Evolutionary conservation across 2,113 vertebrate genomes (phyloP), one percentile per base, ranked within the genome.

Genomic region (Chaetodon auriga): DNA sequence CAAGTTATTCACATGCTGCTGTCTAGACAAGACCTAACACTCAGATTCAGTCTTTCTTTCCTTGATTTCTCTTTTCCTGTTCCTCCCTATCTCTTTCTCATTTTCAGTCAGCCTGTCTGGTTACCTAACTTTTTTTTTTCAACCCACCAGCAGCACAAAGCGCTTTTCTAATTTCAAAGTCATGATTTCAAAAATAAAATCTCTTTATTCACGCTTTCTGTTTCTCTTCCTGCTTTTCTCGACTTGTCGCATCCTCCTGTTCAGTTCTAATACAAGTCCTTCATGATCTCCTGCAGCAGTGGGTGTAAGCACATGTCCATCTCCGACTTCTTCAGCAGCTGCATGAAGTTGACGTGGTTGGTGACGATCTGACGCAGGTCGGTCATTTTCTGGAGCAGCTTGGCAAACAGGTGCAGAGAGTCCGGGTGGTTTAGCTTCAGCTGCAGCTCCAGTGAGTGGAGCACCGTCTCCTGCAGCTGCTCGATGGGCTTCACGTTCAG

Each of bases 371-470:
- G 98, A 87, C 98, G 95, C 91, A 99, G 96, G 95, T 99, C 98
- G 7, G 98, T 99, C 98, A 99, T 99, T 95, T 99, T 99, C 96
- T 99, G 98, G 36, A 99, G 97, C 91, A 99, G 90, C 92, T 98
- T 99, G 92, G 98, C 98, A 57, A 99, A 99, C 41, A 99, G 97
- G 88, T 99, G 98, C 2, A 97, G 96, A 3, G 97, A 97, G 89
- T 99, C 98, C 0, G 98, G 98, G 84, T 99, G 98, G 94, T 96
- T 99, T 57, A 97, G 90, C 93, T 99, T 99, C 25, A 99, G 96
- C 94, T 99, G 98, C 68, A 99, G 96, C 95, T 99, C 98, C 90
- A 99, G 91, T 1, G 98, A 96, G 61, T 99, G 98, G 70, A 99
- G 90, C 63, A 99, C 95, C 4, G 96, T 99, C 93, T 99, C 98